A percentile compares a stretch with the other conserved stretches of the same genome.
phyloP scores from a whole-genome alignment of 2,113 vertebrate genomes.

The Chaenocephalus aceratus region DNA sequence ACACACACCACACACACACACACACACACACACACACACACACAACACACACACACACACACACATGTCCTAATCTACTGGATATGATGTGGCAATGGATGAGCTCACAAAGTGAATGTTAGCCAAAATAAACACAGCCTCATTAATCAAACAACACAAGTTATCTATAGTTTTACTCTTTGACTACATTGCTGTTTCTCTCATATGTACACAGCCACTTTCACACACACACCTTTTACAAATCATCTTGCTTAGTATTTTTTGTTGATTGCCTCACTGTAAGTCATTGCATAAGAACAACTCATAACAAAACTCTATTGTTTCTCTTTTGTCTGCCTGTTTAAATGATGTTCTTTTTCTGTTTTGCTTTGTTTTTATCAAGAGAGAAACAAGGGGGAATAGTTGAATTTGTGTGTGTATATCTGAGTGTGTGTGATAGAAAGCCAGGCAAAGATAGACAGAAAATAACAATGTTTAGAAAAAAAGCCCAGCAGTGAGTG shows the following conservation, averaged over 20 bases:
- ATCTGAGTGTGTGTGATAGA: slow-evolving; percentile 3
- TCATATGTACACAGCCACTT: not conserved
- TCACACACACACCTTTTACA: slow-evolving; percentile 1
- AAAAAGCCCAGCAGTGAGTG: not conserved
- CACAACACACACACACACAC: slow-evolving; percentile 2
- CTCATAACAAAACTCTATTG: not conserved
- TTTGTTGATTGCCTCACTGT: slow-evolving; percentile 17
- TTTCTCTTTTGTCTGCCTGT: slow-evolving; percentile 1
- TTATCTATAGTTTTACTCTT: slow-evolving; percentile 50
- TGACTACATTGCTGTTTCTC: slow-evolving; percentile 14
- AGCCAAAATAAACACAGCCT: slow-evolving; percentile 52
- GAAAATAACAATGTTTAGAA: slow-evolving; percentile 2
- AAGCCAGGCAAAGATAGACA: not conserved
- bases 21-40: slow-evolving; percentile 11
- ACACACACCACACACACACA: not conserved
- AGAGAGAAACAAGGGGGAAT: not conserved
- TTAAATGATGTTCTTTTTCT: slow-evolving; percentile 19
- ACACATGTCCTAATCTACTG: slow-evolving; percentile 42
- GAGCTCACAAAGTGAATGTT: slow-evolving; percentile 58
- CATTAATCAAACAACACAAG: slow-evolving; percentile 20
- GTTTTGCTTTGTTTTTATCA: slow-evolving; percentile 27
- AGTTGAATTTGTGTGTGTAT: not conserved
- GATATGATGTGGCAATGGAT: slow-evolving; percentile 53
- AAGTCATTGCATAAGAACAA: slow-evolving; percentile 4
- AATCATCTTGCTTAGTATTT: slow-evolving; percentile 3